These are phyloP conservation scores for Cephus runcator DNA, from an alignment of 2,888 invertebrate genomes.

Conservation along the genomic window DNA sequence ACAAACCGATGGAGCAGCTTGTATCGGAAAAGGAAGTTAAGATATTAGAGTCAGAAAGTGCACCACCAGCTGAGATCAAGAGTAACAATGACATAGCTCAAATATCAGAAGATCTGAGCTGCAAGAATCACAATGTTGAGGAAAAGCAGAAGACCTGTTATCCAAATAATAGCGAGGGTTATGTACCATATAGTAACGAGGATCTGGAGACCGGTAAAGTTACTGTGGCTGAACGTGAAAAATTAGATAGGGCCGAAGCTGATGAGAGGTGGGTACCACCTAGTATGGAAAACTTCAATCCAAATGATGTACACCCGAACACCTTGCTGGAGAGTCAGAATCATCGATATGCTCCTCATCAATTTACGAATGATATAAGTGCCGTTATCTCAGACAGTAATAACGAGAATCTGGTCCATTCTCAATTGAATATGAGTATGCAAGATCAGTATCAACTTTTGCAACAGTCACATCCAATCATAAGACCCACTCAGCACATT, in stretches of 20 bases:
- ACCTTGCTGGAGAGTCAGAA: slow-evolving; percentile 58
- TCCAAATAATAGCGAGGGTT: slow-evolving; percentile 48
- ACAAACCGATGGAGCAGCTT: slow-evolving; percentile 25
- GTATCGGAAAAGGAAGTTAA: slow-evolving; percentile 16
- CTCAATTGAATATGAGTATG: slow-evolving; percentile 51
- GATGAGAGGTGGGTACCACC: slow-evolving; percentile 76
- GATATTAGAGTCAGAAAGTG: slow-evolving; percentile 11
- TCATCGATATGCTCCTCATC: slow-evolving; percentile 55
- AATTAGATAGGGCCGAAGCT: slow-evolving; percentile 66
- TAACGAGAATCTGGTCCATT: slow-evolving; percentile 43
- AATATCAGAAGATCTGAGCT: slow-evolving; percentile 21
- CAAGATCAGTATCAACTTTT: slow-evolving; percentile 56
- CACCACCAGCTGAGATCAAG: slow-evolving; percentile 20
- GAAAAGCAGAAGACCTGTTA: slow-evolving; percentile 56
- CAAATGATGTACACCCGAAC: slow-evolving; percentile 52
- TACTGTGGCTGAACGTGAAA: slow-evolving; percentile 60
- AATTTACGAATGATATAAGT: slow-evolving; percentile 50
- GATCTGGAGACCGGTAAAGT: slow-evolving; percentile 62
- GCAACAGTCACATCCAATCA: slow-evolving; percentile 49
- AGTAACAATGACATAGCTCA: slow-evolving; percentile 25
- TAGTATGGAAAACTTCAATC: slow-evolving; percentile 63
- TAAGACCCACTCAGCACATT: slow-evolving; percentile 44
- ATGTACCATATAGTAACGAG: slow-evolving; percentile 53
- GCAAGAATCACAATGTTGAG: slow-evolving; percentile 45
- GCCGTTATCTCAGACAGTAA: slow-evolving; percentile 45